phyloP scores from a whole-genome alignment of 92 coral and sea anemone genomes.

The Palythoa heliodiscus region DNA sequence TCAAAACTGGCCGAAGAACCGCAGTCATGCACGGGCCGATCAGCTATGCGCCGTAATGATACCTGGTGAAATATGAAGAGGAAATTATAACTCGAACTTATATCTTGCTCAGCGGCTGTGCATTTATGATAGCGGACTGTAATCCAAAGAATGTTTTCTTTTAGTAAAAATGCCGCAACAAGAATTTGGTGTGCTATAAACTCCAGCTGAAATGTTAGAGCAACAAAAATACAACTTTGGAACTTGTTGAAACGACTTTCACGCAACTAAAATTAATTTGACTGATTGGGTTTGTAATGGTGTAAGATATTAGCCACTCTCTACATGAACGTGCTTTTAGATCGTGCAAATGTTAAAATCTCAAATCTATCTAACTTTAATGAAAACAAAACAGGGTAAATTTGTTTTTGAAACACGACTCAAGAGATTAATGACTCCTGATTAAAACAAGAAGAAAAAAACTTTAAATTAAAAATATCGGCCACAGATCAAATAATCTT shows the following conservation, averaged over 20 bases:
- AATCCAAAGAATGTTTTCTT: conserved; percentile 36
- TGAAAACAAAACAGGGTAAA: neutral
- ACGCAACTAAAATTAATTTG: neutral
- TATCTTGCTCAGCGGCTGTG: conserved; percentile 6
- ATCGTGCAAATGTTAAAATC: too few species aligned
- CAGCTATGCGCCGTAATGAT: conserved; percentile 1
- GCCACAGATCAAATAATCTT: neutral
- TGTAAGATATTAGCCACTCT: neutral
- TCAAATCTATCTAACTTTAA: too few species aligned
- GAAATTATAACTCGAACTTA: conserved; percentile 25
- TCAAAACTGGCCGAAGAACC: neutral
- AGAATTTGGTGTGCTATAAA: neutral
- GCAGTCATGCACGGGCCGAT: neutral
- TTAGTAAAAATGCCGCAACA: conserved; percentile 13
- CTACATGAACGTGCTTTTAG: too few species aligned
- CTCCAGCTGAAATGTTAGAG: neutral
- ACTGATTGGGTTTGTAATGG: neutral
- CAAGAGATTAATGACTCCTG: neutral
- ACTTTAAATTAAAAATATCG: neutral
- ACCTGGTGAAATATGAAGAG: conserved; percentile 1
- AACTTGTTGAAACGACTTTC: neutral
- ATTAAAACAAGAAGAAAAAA: neutral
- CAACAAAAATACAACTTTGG: neutral
- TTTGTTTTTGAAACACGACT: neutral
- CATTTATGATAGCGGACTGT: conserved; percentile 14